Conservation (phyloP, 1,140 invertebrate genomes). For the Sitophilus oryzae region DNA sequence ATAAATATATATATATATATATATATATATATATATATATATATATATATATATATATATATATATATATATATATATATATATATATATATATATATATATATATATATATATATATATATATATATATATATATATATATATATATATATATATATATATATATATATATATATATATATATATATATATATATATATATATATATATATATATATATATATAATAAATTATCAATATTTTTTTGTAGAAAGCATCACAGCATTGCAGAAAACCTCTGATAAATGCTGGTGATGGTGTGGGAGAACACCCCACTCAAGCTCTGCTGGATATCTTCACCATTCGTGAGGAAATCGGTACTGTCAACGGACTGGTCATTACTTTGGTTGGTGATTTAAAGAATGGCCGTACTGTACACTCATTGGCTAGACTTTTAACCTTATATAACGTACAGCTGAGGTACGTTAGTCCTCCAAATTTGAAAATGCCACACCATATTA, state of each 20-base stretch:
- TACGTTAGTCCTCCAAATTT: constrained; percentile 86
- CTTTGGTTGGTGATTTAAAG: constrained; percentile 93
- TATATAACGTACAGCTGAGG: constrained; percentile 82
- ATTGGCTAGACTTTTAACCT: constrained; percentile 80
- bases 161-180: no score
- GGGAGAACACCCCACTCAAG: constrained; percentile 98
- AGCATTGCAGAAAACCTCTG: constrained; percentile 78
- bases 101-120: no score
- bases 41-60: no score
- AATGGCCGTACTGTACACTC: constrained; percentile 98
- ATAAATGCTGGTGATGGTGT: constrained; percentile 98
- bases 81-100: no score
- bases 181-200: no score
- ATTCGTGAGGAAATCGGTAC: constrained; percentile 98
- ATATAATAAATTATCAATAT: not conserved
- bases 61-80: no score
- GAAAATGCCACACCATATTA: constrained; percentile 84
- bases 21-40: no score
- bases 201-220: no score
- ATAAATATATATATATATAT: no score
- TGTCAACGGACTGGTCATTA: constrained; percentile 90
- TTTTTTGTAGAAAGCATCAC: constrained; percentile 64
- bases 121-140: no score
- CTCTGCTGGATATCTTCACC: constrained; percentile 94
- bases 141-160: no score